Conservation (phyloP, 1,140 invertebrate genomes). For the Wiebesia pumilae region DNA sequence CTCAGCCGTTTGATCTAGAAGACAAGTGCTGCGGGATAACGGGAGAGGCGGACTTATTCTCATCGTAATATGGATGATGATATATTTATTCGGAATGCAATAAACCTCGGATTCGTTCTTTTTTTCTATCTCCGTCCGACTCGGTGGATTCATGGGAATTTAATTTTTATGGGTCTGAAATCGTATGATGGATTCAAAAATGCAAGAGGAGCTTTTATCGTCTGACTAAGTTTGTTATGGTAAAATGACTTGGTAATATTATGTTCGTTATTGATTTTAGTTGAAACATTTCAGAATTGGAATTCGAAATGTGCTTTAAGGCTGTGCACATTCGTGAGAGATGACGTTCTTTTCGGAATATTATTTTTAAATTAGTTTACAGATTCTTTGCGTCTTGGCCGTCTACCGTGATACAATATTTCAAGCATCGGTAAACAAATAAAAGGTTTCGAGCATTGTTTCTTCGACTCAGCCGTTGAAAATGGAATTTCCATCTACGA, state of each 20-base stretch:
- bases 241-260: neutral
- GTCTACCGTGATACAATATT: no score
- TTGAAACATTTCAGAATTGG: neutral
- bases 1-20: slow-evolving; percentile 42
- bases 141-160: slow-evolving; percentile 36
- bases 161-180: slow-evolving; percentile 43
- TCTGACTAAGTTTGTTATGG: neutral
- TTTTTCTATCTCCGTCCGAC: neutral
- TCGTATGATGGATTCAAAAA: neutral
- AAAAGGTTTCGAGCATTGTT: no score
- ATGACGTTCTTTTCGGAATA: neutral
- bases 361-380: neutral
- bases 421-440: no score
- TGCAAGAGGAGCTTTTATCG: neutral
- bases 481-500: no score
- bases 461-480: no score
- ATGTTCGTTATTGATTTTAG: slow-evolving; percentile 22
- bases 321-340: neutral
- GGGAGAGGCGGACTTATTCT: slow-evolving; percentile 37
- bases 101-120: neutral
- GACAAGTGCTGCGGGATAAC: slow-evolving; percentile 7
- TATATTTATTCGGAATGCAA: slow-evolving; percentile 49
- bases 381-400: neutral
- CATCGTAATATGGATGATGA: slow-evolving; percentile 45
- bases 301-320: neutral